Evolutionary conservation across 2,113 vertebrate species (phyloP).

Genomic region (Dermatemys mawii): DNA sequence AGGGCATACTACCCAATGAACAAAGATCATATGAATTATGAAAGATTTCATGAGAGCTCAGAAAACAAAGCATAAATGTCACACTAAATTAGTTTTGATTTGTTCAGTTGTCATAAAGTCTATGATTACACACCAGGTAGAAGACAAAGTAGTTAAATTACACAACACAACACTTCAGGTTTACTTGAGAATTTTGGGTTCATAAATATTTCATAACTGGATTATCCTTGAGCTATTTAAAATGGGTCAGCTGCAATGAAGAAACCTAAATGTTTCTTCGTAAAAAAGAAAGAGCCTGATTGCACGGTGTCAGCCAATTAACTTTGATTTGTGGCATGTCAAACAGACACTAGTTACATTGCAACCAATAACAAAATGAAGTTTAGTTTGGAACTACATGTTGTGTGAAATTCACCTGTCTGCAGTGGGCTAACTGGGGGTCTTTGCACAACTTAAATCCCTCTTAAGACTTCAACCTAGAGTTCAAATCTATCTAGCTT

Average conservation of each 20-base stretch:
- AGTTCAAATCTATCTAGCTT: background rate
- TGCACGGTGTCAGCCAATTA: background rate
- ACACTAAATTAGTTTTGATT: background rate
- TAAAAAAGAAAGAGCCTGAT: background rate
- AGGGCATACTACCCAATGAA: background rate
- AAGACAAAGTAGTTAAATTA: background rate
- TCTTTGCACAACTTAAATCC: rapidly evolving
- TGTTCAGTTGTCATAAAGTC: background rate
- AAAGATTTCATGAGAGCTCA: background rate
- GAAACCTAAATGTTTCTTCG: background rate
- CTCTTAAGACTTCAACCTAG: background rate
- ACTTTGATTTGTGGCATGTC: background rate
- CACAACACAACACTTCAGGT: background rate
- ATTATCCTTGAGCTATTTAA: background rate
- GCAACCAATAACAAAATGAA: background rate
- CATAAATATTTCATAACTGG: background rate
- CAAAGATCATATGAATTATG: rapidly evolving
- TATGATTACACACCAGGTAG: background rate
- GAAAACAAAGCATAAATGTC: background rate
- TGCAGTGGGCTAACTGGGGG: background rate
- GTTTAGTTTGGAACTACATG: background rate
- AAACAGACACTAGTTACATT: background rate
- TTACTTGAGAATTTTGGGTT: background rate
- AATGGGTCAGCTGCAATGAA: background rate
- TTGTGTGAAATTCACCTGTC: background rate